A percentile compares a stretch with the other conserved stretches of the same genome.
Conservation (phyloP, 2,113 vertebrate genomes). For the Phylloscopus trochiloides region DNA sequence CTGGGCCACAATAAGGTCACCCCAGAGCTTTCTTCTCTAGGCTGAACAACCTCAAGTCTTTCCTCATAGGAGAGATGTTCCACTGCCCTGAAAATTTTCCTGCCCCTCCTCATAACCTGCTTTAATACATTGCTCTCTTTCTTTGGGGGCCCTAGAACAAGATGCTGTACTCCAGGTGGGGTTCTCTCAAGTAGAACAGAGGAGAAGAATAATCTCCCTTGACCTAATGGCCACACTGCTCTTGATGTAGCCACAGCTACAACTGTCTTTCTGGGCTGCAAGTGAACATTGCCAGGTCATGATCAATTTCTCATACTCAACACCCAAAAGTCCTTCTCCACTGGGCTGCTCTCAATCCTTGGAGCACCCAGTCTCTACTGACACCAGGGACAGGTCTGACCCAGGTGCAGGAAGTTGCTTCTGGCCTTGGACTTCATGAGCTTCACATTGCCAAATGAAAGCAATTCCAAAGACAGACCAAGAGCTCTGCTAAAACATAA, state of each 20-base stretch:
- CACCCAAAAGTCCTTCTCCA: not conserved
- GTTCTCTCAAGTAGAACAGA: not conserved
- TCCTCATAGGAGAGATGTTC: not conserved
- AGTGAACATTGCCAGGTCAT: fast-evolving
- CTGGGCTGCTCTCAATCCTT: not conserved
- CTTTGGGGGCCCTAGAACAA: not conserved
- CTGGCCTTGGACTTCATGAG: not conserved
- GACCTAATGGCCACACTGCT: too few relatives aligned
- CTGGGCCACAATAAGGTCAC: not conserved
- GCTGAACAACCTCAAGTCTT: not conserved
- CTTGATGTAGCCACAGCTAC: not conserved
- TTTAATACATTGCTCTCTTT: fast-evolving
- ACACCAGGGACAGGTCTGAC: fast-evolving
- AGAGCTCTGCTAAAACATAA: not conserved
- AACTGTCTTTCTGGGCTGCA: not conserved
- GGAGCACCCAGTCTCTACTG: not conserved
- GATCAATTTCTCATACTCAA: not conserved
- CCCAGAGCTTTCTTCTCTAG: not conserved
- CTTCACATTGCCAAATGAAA: not conserved
- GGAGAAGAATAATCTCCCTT: not conserved
- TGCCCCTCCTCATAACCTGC: not conserved
- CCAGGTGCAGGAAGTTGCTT: not conserved
- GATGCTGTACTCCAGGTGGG: not conserved
- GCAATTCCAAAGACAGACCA: not conserved
- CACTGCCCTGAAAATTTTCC: not conserved